A percentile compares a stretch with the other conserved stretches of the same genome.
These are phyloP conservation scores for Chondrilla cf. caribensis DNA, from an alignment of 37 sponge, comb jelly and placozoan genomes.

Conservation along the genomic window DNA sequence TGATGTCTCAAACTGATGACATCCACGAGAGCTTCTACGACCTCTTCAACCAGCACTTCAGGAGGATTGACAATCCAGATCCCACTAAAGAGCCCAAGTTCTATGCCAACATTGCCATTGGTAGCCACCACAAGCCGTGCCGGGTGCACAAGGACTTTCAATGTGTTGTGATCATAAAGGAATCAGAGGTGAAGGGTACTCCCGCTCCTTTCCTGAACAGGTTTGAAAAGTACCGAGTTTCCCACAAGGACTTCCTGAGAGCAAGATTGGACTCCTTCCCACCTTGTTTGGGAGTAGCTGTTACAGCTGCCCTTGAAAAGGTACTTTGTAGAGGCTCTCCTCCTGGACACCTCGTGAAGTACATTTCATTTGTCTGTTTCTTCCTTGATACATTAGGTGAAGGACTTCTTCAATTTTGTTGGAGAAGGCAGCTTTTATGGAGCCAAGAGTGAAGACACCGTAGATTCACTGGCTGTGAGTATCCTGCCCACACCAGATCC, in stretches of 20 bases:
- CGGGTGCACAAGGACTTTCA: constrained; percentile 75
- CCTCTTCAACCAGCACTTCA: constrained; percentile 79
- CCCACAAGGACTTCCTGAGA: constrained; percentile 51
- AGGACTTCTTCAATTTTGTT: constrained; percentile 18
- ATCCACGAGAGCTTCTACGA: constrained; percentile 91
- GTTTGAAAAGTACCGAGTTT: constrained; percentile 76
- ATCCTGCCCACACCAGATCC: constrained; percentile 34
- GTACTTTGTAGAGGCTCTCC: constrained; percentile 17
- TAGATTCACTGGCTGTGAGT: constrained; percentile 49
- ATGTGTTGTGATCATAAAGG: constrained; percentile 71
- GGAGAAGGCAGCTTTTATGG: constrained; percentile 47
- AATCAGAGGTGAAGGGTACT: constrained; percentile 60
- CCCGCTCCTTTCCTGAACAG: constrained; percentile 83
- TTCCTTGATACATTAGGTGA: not conserved
- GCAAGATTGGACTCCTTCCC: constrained; percentile 42
- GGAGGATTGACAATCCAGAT: constrained; percentile 57
- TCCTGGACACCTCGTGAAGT: too few species aligned
- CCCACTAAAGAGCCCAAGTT: constrained; percentile 41
- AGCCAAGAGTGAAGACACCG: constrained; percentile 14
- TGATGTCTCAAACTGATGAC: constrained; percentile 83
- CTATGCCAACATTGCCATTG: constrained; percentile 85
- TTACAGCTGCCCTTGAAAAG: constrained; percentile 53
- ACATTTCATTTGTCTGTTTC: too few species aligned
- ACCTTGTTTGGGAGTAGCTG: constrained; percentile 50
- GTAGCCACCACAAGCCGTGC: constrained; percentile 66